Evolutionary conservation across 2,888 invertebrate species (phyloP).

Genomic region (Quadriops clusia): DNA sequence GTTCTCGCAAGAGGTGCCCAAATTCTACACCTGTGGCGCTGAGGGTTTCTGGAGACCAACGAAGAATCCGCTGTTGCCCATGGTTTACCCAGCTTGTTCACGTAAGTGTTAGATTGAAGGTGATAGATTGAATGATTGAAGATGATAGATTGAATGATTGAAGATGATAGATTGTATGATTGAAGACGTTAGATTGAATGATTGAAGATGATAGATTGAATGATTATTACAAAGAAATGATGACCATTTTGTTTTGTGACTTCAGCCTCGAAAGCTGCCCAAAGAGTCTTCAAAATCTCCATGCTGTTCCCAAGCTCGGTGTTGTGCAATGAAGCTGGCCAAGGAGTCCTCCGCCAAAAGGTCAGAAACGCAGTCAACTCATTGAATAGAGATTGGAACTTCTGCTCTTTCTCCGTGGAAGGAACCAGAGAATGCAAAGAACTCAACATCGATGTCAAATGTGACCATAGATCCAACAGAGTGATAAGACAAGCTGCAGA

Average conservation of each 20-base stretch:
- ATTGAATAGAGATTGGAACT: constrained; percentile 90
- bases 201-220: not conserved
- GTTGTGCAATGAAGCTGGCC: constrained; percentile 89
- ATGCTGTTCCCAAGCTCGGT: constrained; percentile 96
- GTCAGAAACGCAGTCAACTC: constrained; percentile 81
- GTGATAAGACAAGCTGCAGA: constrained; percentile 52
- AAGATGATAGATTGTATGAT: not conserved
- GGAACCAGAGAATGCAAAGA: constrained; percentile 85
- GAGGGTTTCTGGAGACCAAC: constrained; percentile 97
- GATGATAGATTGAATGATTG: not conserved
- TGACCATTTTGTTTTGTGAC: constrained; percentile 20
- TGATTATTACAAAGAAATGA: no score
- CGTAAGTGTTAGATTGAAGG: constrained; percentile 43
- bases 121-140: not conserved
- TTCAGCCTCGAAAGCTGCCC: constrained; percentile 76
- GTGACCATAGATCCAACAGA: constrained; percentile 64
- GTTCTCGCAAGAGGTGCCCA: constrained; percentile 89
- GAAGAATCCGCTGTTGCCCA: constrained; percentile 60
- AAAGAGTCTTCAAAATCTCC: constrained; percentile 83
- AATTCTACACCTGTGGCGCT: constrained; percentile 95
- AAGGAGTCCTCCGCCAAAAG: constrained; percentile 80
- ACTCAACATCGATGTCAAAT: constrained; percentile 81
- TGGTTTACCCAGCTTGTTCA: constrained; percentile 87
- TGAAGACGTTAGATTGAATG: not conserved
- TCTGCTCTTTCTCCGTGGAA: constrained; percentile 84